Base-by-base conservation (phyloP, 1,140 invertebrate genomes). In the Euwallacea similis region DNA sequence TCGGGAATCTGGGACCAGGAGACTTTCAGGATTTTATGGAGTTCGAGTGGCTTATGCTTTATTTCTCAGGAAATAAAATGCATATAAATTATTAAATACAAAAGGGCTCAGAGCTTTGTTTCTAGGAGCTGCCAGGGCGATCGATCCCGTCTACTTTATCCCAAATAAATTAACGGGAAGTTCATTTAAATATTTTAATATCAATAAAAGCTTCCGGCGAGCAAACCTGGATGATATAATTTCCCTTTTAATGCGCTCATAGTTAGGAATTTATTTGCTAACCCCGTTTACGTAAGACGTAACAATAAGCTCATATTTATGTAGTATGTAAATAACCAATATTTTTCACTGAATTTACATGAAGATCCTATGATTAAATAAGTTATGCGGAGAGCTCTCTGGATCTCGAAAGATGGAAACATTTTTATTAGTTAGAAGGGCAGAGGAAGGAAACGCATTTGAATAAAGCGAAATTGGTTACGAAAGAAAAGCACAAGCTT, bases 261-360 rank as follows among this genome's bases (percentile, higher is more conserved):
- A 50, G 46, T 11, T 59, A 41, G 11, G 43, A 54, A 62, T 53
- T 69, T 69, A 63, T 70, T 54, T 42, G 69, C 47, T 60, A 61
- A 71, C 53, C 43, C 55, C 33, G 13, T 67, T 72, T 67, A 67
- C 65, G 71, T 65, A 67, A 67, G 47, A 41, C 54, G 56, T 67
- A 68, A 72, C 62, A 72, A 72, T 72, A 72, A 67, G 64, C 71
- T 67, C 71, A 67, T 72, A 72, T 72, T 72, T 72, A 72, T 67
- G 71, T 67, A 72, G 43, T 72, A 72, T 72, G 71, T 63, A 72
- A 72, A 72, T 72, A 62, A 44, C 8, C 44, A 42, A 60, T 72
- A 72, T 72, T 72, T 72, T 72, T 72, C 71, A 62, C 21, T 6
- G 71, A 72, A 72, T 72, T 72, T 72, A 72, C 71, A 72, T 72